phyloP scores from a whole-genome alignment of 1,140 invertebrate genomes.

The Conus betulinus region DNA sequence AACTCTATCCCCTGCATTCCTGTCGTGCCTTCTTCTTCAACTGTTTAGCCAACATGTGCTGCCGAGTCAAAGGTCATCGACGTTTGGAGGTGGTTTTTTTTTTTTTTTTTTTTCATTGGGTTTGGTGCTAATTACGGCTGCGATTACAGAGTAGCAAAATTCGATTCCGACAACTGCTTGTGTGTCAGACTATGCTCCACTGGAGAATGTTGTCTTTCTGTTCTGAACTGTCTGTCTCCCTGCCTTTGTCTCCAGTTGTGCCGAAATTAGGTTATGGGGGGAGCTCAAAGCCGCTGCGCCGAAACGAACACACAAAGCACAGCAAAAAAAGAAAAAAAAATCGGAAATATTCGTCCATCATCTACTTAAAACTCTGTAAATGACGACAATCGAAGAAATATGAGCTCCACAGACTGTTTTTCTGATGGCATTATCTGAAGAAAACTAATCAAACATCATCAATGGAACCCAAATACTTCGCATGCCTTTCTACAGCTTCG shows the following conservation, averaged over 20 bases:
- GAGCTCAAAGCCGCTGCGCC: neutral
- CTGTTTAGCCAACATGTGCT: neutral
- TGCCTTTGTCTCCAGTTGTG: neutral
- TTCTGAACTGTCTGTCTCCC: too few species aligned
- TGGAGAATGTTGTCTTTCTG: too few species aligned
- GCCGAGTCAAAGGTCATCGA: neutral
- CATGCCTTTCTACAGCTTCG: neutral
- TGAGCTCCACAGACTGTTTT: neutral
- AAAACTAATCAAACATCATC: neutral
- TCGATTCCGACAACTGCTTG: too few species aligned
- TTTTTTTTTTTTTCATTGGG: too few species aligned
- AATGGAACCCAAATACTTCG: neutral
- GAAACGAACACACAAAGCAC: neutral
- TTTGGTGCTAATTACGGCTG: too few species aligned
- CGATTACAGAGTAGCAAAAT: too few species aligned
- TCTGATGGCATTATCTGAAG: neutral
- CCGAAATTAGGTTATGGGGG: neutral
- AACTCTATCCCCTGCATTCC: neutral
- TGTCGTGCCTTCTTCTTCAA: neutral
- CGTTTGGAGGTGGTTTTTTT: neutral
- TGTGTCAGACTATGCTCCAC: too few species aligned
- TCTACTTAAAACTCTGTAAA: neutral
- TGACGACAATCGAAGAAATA: neutral
- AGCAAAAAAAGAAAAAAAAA: neutral
- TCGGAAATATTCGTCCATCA: neutral